Base-by-base conservation (phyloP, 2,888 invertebrate genomes). In the Euplagia quadripunctaria region DNA sequence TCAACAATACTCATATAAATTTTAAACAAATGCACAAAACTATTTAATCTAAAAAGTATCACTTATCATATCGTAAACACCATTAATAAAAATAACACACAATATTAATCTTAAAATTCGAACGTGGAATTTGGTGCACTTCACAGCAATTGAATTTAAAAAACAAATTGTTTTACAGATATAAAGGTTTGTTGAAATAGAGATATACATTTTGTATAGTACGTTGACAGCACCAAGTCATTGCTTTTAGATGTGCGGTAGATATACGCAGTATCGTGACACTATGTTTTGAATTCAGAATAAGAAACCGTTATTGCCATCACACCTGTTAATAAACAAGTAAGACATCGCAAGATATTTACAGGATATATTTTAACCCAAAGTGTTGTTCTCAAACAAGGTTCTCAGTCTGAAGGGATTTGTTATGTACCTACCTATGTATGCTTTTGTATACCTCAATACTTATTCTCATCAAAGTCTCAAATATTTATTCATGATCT, bases 91-190 rank as follows among this genome's bases (percentile, higher is more conserved):
- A 64, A 51, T 66, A 71, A 69, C 58, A 73, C 17, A 75, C 42
- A 70, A 76, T 70, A 71, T 52, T 67, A 83, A 75, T 77, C 68
- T 74, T 51, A 79, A 83, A 20, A 67, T 75, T 75, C 63, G 4
- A 58, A 72, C 65, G 69, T 74, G 74, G 42, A 72, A 77, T 75
- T 51, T 70, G 20, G 64, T 71, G 79, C 84, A 83, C 79, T 75
- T 77, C 75, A 74, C 66, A 71, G 70, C 74, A 74, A 79, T 82
- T 79, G 70, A 77, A 81, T 75, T 69, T 64, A 17, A 71, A 77
- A 52, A 72, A 73, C 70, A 67, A 42, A 69, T 55, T 72, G 68
- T 76, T 65, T 74, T 77, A 75, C 73, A 49, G 0, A 68, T 75
- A 71, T 75, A 79, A 67, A 65, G 70, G 70, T 73, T 74, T 72